These are phyloP conservation scores for Natator depressus DNA, from an alignment of 2,113 vertebrate genomes.

Conservation along the genomic window DNA sequence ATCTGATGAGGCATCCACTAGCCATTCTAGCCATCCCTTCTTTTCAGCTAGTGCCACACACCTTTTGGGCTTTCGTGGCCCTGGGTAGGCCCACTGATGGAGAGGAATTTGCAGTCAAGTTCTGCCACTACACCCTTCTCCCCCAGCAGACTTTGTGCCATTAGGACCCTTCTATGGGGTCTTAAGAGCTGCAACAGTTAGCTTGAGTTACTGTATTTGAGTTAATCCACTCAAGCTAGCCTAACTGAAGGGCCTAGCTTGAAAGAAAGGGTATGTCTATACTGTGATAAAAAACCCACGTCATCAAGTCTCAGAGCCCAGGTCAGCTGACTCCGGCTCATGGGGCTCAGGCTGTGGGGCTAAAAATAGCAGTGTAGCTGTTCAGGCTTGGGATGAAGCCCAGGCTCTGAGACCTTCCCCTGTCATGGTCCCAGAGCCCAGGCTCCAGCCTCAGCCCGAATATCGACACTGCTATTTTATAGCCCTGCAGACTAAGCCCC, in stretches of 20 bases:
- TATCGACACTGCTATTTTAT: neutral
- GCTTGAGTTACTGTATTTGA: neutral
- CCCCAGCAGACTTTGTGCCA: neutral
- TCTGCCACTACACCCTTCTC: neutral
- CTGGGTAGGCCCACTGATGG: neutral
- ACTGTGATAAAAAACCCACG: neutral
- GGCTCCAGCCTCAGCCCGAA: neutral
- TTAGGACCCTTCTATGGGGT: neutral
- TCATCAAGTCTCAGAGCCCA: neutral
- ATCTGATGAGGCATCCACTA: neutral
- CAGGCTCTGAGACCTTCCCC: neutral
- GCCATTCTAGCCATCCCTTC: neutral
- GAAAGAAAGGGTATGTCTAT: neutral
- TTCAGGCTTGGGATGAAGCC: neutral
- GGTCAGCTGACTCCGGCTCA: neutral
- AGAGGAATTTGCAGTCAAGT: neutral
- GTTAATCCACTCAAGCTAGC: neutral
- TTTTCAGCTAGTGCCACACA: neutral
- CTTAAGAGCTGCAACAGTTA: neutral
- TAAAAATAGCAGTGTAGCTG: neutral
- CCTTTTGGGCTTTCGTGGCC: neutral
- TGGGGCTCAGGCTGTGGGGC: too few species aligned
- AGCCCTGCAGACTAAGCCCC: neutral
- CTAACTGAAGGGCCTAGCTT: neutral
- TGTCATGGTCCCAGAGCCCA: neutral